Conservation (phyloP, 2,888 invertebrate species). For the Agrilus cyanescens region DNA sequence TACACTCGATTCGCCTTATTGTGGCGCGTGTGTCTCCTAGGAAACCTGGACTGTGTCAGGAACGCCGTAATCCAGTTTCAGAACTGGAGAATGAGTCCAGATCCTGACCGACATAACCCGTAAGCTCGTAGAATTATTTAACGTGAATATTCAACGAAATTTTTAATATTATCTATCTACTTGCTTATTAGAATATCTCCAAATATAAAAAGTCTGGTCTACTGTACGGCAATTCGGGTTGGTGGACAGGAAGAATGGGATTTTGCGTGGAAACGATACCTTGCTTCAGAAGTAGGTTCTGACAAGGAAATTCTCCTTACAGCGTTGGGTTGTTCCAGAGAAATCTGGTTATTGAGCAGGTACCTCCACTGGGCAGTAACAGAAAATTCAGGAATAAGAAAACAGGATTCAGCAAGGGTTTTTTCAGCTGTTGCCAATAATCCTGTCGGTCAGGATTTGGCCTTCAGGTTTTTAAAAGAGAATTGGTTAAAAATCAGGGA, state of each 20-base stretch:
- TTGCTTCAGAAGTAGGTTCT: slow-evolving; percentile 62
- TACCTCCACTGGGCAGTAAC: slow-evolving; percentile 64
- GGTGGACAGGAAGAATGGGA: slow-evolving; percentile 83
- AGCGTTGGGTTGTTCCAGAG: slow-evolving; percentile 70
- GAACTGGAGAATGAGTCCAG: slow-evolving; percentile 60
- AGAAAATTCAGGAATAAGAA: slow-evolving; percentile 64
- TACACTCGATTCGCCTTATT: slow-evolving; percentile 62
- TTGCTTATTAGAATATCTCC: slow-evolving; percentile 57
- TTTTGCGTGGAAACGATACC: slow-evolving; percentile 73
- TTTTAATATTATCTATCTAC: no score
- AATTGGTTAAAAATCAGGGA: slow-evolving; percentile 61
- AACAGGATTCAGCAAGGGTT: slow-evolving; percentile 69
- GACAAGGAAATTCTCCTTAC: slow-evolving; percentile 68
- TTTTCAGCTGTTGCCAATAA: slow-evolving; percentile 66
- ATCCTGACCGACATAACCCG: slow-evolving; percentile 66
- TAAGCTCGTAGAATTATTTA: no score
- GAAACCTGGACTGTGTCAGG: slow-evolving; percentile 60
- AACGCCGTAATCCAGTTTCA: slow-evolving; percentile 61
- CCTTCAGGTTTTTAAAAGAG: slow-evolving; percentile 64
- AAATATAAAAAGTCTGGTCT: slow-evolving; percentile 70
- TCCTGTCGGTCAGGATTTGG: slow-evolving; percentile 68
- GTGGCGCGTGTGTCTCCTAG: slow-evolving; percentile 63
- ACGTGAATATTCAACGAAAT: no score
- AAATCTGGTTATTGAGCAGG: slow-evolving; percentile 70
- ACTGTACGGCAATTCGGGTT: slow-evolving; percentile 73